These are phyloP conservation scores for Xiphias gladius DNA, from an alignment of 2,113 vertebrate species.

Conservation along the genomic window DNA sequence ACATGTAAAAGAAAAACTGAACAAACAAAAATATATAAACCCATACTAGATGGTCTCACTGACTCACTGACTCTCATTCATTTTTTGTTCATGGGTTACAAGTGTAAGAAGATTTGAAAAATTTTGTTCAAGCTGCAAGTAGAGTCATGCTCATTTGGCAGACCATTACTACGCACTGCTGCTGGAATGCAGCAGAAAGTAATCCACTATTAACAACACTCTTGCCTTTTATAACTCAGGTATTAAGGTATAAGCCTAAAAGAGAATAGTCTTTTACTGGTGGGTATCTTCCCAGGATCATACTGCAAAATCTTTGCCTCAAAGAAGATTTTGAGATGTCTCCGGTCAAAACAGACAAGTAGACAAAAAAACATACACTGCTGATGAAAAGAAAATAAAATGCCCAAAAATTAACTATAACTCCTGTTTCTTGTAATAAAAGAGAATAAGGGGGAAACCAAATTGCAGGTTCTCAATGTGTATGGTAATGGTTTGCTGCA, in stretches of 20 bases:
- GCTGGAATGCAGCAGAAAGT: constrained; percentile 71
- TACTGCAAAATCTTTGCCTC: not conserved
- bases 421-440: constrained; percentile 21
- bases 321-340: not conserved
- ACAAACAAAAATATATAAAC: not conserved
- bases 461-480: constrained; percentile 14
- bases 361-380: not conserved
- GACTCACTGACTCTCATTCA: not conserved
- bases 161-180: constrained; percentile 39
- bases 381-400: constrained; percentile 1
- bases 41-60: constrained; percentile 4
- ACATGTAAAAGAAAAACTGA: constrained; percentile 5
- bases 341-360: constrained; percentile 18
- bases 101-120: constrained; percentile 29
- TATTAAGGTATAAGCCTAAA: not conserved
- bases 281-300: not conserved
- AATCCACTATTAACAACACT: constrained; percentile 46
- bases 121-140: constrained; percentile 62
- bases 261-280: constrained; percentile 19
- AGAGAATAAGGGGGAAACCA: not conserved
- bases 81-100: constrained; percentile 7
- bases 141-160: constrained; percentile 68
- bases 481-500: not conserved
- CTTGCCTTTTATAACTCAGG: constrained; percentile 13
- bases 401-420: constrained; percentile 8